These are phyloP conservation scores for Pilophorus perplexus DNA, from an alignment of 2,888 invertebrate species.

Conservation along the genomic window DNA sequence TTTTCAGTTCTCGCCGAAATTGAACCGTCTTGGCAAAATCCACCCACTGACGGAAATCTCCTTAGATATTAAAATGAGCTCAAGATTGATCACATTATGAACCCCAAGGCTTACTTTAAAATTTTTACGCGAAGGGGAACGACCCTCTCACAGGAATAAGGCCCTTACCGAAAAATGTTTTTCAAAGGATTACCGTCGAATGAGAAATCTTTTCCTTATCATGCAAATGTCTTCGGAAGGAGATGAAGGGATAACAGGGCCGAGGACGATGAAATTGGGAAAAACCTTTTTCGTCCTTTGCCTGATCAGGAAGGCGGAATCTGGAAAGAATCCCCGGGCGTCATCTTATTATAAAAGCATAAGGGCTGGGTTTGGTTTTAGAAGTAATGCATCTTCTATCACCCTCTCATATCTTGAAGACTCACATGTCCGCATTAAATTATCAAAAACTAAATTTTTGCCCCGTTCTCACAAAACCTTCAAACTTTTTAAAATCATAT, in stretches of 20 bases:
- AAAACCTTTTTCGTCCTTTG: conserved; percentile 11
- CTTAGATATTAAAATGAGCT: neutral
- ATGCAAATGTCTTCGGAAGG: conserved; percentile 21
- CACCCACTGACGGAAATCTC: no score
- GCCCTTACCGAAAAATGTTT: conserved; percentile 3
- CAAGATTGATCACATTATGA: neutral
- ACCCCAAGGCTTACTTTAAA: neutral
- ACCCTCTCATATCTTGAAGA: no score
- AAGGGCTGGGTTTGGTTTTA: neutral
- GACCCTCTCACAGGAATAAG: no score
- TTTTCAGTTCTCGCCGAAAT: no score
- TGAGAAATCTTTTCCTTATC: conserved; percentile 36
- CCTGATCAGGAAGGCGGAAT: neutral
- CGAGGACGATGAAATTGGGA: conserved; percentile 31
- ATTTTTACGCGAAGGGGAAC: no score
- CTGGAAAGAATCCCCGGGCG: conserved; percentile 22
- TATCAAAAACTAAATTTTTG: no score
- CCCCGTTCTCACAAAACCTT: no score
- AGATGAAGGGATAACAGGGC: conserved; percentile 19
- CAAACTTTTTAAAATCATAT: no score
- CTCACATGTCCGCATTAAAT: no score
- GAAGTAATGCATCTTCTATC: no score
- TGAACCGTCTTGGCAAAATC: no score
- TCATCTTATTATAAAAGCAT: conserved; percentile 27
- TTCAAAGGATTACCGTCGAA: conserved; percentile 34